These are phyloP conservation scores for Whitmania pigra DNA, from an alignment of 1,140 invertebrate species.

Conservation along the genomic window DNA sequence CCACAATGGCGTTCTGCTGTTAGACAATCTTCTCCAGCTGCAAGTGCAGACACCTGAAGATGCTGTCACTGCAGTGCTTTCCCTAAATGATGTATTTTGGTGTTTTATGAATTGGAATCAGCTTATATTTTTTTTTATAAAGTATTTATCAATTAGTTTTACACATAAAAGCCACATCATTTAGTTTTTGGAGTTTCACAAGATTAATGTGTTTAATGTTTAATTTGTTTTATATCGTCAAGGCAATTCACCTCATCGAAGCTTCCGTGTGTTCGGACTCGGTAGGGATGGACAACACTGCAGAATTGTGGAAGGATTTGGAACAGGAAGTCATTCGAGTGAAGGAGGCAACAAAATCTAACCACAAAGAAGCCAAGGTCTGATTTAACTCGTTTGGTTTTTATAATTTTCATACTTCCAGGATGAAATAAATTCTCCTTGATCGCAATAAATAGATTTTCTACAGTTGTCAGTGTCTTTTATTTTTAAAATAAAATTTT, in stretches of 20 bases:
- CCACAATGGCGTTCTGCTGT: conserved; percentile 72
- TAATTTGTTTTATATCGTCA: conserved; percentile 28
- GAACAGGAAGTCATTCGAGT: conserved; percentile 58
- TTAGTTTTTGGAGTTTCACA: not conserved
- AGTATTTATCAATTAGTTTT: not conserved
- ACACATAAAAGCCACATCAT: not conserved
- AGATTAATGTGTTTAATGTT: not conserved
- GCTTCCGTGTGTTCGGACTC: conserved; percentile 59
- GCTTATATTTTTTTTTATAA: conserved; percentile 14
- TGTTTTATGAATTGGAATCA: not conserved
- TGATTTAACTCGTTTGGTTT: not conserved
- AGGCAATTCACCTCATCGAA: conserved; percentile 67
- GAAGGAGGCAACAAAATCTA: conserved; percentile 59
- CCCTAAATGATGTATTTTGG: conserved; percentile 59
- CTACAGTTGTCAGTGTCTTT: not conserved
- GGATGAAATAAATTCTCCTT: not conserved
- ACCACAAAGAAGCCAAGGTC: conserved; percentile 54
- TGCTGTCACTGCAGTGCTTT: conserved; percentile 65
- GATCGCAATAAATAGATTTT: not conserved
- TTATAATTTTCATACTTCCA: not conserved
- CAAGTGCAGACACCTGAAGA: conserved; percentile 57
- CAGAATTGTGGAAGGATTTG: conserved; percentile 63
- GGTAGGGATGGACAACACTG: conserved; percentile 58
- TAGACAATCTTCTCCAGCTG: conserved; percentile 73
- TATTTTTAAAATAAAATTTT: not conserved